Percentiles rank a stretch among this genome's conserved stretches.
These are phyloP conservation scores for Eupelmus urozonus DNA, from an alignment of 2,888 invertebrate genomes.

Conservation along the genomic window DNA sequence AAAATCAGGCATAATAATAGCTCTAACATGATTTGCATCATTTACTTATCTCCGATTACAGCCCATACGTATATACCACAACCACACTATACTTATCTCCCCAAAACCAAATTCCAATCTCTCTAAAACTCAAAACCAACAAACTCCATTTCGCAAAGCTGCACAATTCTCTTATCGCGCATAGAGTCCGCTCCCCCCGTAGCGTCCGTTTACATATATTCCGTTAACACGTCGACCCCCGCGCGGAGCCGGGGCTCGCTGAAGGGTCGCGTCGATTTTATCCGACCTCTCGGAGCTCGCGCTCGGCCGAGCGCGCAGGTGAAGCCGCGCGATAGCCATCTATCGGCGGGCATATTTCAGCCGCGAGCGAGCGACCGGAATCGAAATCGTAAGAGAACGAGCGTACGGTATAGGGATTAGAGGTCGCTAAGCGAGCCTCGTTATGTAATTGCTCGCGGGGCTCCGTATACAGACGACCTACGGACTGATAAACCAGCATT, in stretches of 20 bases:
- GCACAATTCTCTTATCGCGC: neutral
- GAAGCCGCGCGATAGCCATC: slow-evolving; percentile 59
- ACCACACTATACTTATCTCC: no score
- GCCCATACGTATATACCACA: no score
- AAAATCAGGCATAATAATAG: no score
- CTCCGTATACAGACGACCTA: neutral
- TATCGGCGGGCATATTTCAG: slow-evolving; percentile 60
- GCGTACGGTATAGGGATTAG: neutral
- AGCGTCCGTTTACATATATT: neutral
- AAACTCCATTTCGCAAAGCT: no score
- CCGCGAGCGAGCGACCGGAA: neutral
- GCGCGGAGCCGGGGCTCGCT: neutral
- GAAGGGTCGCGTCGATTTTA: slow-evolving; percentile 62
- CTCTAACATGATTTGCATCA: no score
- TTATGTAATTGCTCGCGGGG: slow-evolving; percentile 19
- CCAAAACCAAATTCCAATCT: no score
- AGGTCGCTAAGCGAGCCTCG: neutral
- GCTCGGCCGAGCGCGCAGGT: slow-evolving; percentile 53
- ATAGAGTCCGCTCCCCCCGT: neutral
- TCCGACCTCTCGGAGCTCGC: slow-evolving; percentile 47
- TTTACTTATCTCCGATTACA: no score
- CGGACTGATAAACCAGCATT: neutral
- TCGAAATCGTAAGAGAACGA: slow-evolving; percentile 23
- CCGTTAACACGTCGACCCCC: slow-evolving; percentile 3
- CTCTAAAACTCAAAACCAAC: neutral